Conservation (phyloP, 1,140 invertebrate species). For the Leguminivora glycinivorella region DNA sequence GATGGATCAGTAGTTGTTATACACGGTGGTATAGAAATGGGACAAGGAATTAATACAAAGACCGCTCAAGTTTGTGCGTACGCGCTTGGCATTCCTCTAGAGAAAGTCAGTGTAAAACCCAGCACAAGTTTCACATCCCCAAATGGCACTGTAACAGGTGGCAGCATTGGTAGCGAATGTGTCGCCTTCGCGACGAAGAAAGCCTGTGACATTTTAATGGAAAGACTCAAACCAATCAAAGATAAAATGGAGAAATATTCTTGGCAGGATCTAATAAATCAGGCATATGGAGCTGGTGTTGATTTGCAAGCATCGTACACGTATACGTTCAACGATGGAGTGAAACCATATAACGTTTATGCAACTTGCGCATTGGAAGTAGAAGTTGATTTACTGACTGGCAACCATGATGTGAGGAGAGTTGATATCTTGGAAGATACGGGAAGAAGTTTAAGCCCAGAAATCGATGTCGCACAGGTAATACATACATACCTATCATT, state of each 20-base stretch:
- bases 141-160: constrained; percentile 82
- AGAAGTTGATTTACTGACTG: constrained; percentile 89
- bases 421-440: constrained; percentile 89
- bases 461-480: constrained; percentile 90
- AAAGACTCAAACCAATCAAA: constrained; percentile 82
- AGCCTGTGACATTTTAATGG: constrained; percentile 82
- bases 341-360: constrained; percentile 81
- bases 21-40: constrained; percentile 91
- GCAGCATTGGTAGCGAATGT: constrained; percentile 76
- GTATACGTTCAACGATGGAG: constrained; percentile 74
- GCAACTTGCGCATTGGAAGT: constrained; percentile 83
- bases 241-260: constrained; percentile 75
- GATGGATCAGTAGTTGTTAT: constrained; percentile 88
- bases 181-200: constrained; percentile 80
- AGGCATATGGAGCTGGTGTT: constrained; percentile 78
- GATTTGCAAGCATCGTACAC: constrained; percentile 83
- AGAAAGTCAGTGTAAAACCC: constrained; percentile 84
- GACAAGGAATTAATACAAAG: constrained; percentile 90
- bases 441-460: constrained; percentile 86
- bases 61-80: constrained; percentile 87
- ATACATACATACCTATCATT: too few species aligned
- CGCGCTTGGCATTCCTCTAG: constrained; percentile 83
- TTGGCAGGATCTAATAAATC: constrained; percentile 82
- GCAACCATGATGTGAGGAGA: constrained; percentile 83
- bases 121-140: constrained; percentile 80